Evolutionary conservation across 2,113 vertebrate genomes (phyloP), one percentile per base, ranked within the genome.

Genomic region (Nansenia antarctica): DNA sequence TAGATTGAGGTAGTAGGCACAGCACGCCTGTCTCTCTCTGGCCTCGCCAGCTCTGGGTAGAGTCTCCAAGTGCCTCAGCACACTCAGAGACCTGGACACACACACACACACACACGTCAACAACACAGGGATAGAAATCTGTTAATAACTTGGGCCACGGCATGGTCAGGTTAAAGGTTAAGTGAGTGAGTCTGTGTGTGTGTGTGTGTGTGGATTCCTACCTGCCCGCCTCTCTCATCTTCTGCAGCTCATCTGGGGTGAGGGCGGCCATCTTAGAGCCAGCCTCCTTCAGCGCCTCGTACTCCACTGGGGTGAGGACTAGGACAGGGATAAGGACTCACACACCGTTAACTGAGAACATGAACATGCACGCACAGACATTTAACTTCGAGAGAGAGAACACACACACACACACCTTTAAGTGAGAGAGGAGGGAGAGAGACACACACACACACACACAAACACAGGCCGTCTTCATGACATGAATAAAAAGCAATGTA

Each of bases 301-400:
- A 95, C 73, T 97, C 96, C 0, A 53, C 79, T 4, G 91, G 74
- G 49, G 92, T 93, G 63, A 99, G 81, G 63, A 99, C 97, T 97
- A 80, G 0, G 39, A 55, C 20, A 3, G 2, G 1, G 1, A 78
- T 95, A 85, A 95, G 89, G 92, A 85, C 12, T 26, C 8, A 63
- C 18, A 64, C 11, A 27, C 63, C n/a, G 11, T 24, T 9, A 20
- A 42, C 14, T n/a, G n/a, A n/a, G n/a, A 26, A 42, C 20, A 12
- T 26, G 32, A 26, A 63, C 0, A 1, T 61, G 67, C 14, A 57
- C 39, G 39, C 47, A 31, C 47, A 26, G n/a, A 57, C 22, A 65
- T 47, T n/a, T 11, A 31, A n/a, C 9, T 49, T 42, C 35, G 12
- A 35, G 30, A 22, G n/a, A 18, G n/a, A 47, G 42, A 5, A 14